These are phyloP conservation scores for Macroglossus sobrinus DNA, from an alignment of 2,113 vertebrate genomes.

Conservation along the genomic window DNA sequence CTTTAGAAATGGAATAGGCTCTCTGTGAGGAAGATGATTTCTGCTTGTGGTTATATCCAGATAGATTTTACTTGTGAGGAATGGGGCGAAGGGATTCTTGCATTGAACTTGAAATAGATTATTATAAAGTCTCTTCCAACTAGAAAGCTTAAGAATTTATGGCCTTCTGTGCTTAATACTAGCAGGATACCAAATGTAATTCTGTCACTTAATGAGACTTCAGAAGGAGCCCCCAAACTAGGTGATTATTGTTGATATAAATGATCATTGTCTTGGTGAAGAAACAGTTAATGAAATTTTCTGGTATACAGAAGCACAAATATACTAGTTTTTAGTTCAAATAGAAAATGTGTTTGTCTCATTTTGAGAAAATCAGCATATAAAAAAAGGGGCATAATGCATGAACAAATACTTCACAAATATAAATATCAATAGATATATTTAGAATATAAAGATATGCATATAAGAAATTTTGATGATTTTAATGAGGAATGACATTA, in stretches of 20 bases:
- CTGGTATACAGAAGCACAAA: background rate
- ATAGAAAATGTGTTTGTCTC: background rate
- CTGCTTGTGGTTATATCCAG: background rate
- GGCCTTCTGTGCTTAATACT: background rate
- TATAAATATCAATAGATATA: background rate
- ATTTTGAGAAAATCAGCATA: background rate
- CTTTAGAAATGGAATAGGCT: constrained; percentile 21
- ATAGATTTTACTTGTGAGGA: background rate
- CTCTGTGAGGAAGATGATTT: constrained; percentile 6
- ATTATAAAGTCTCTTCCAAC: background rate
- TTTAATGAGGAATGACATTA: background rate
- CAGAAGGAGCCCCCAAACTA: background rate
- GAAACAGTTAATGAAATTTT: background rate
- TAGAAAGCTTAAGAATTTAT: background rate
- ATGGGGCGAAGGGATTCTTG: background rate
- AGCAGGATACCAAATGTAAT: background rate
- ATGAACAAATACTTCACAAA: background rate
- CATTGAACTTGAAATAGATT: background rate
- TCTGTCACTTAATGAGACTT: background rate
- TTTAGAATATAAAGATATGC: background rate
- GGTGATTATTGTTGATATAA: background rate
- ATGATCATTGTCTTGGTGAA: background rate
- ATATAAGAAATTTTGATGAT: background rate
- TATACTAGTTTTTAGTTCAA: background rate
- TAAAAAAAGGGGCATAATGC: background rate